A percentile compares a stretch with the other conserved stretches of the same genome.
Evolutionary conservation across 2,888 invertebrate genomes (phyloP).

Genomic region (Corbicula japonica): DNA sequence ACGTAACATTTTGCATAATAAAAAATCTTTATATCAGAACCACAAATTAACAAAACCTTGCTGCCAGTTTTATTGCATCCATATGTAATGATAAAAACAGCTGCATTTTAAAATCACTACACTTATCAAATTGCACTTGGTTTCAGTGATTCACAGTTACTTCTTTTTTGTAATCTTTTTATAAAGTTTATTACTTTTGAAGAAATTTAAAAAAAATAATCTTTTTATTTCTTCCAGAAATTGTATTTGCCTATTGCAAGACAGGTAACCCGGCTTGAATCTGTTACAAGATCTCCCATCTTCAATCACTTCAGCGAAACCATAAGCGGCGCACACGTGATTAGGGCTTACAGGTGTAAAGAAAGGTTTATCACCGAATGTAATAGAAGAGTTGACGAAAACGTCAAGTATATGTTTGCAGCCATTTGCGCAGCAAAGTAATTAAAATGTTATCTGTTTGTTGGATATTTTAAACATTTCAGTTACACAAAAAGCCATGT

Average conservation of each 20-base stretch:
- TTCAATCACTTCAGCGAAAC: constrained; percentile 20
- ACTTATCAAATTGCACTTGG: no score
- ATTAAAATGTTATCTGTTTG: not conserved
- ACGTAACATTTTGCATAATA: no score
- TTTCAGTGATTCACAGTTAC: no score
- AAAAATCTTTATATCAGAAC: no score
- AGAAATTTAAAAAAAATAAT: not conserved
- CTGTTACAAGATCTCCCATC: constrained; percentile 11
- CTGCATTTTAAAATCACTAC: no score
- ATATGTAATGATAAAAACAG: no score
- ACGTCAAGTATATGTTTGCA: constrained; percentile 16
- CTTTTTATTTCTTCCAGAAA: not conserved
- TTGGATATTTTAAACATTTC: no score
- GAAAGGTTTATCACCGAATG: constrained; percentile 2
- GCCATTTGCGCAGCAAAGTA: constrained; percentile 9
- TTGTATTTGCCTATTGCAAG: constrained; percentile 4
- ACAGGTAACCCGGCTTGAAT: constrained; percentile 6
- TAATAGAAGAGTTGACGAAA: constrained; percentile 1
- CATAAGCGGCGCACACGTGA: not conserved
- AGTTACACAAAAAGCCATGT: no score
- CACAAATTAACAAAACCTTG: no score
- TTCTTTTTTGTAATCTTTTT: no score
- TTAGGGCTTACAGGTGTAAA: constrained; percentile 10
- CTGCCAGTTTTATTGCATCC: no score
- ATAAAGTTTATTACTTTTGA: no score